These are phyloP conservation scores for Laupala kohalensis DNA, from an alignment of 1,140 invertebrate genomes.

Conservation along the genomic window DNA sequence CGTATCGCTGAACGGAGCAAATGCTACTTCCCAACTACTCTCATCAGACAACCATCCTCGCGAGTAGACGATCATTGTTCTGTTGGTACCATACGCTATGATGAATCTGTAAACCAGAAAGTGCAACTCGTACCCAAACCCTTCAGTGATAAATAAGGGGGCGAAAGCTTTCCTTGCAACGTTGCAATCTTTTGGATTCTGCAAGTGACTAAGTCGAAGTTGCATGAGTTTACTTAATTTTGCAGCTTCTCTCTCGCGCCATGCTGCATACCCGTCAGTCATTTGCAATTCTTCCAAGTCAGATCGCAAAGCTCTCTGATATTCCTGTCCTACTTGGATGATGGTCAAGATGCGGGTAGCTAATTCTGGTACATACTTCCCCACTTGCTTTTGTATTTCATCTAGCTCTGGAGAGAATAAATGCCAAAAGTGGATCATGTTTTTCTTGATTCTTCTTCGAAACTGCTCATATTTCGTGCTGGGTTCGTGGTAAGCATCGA, in stretches of 20 bases:
- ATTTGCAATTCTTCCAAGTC: too few species aligned
- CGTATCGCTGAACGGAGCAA: constrained; percentile 79
- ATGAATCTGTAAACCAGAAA: constrained; percentile 94
- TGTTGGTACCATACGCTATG: constrained; percentile 85
- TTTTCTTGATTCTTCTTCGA: too few species aligned
- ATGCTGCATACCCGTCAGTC: constrained; percentile 65
- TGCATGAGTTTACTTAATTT: constrained; percentile 73
- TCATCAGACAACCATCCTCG: constrained; percentile 89
- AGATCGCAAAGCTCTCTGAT: too few species aligned
- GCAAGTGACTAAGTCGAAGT: constrained; percentile 59
- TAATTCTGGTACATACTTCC: too few species aligned
- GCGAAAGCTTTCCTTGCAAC: constrained; percentile 86
- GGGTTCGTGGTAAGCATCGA: too few species aligned
- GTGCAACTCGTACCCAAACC: constrained; percentile 93
- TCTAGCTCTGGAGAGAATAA: too few species aligned
- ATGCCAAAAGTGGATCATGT: too few species aligned
- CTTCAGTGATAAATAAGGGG: constrained; percentile 90
- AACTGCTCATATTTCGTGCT: too few species aligned
- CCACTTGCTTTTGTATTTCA: too few species aligned
- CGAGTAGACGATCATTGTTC: constrained; percentile 89
- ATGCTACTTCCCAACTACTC: constrained; percentile 91
- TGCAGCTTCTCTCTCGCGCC: constrained; percentile 65
- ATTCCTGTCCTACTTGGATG: too few species aligned
- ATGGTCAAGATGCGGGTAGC: too few species aligned
- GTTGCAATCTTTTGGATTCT: constrained; percentile 80